phyloP scores from a whole-genome alignment of 2,113 vertebrate species.

The Callochromis pleurospilus region DNA sequence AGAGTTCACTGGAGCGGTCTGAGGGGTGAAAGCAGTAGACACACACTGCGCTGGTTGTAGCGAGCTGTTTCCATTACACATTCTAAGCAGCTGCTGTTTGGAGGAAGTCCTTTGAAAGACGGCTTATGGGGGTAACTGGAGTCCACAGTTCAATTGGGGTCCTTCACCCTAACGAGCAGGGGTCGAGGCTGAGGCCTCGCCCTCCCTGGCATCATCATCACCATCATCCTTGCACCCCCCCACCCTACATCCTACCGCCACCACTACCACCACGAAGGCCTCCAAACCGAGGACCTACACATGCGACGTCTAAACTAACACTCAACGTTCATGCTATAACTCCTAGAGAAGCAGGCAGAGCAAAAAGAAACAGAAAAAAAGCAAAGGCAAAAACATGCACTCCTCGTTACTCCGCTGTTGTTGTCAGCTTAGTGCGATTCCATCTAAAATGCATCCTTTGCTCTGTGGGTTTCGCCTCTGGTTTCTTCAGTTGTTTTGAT shows the following conservation, averaged over 20 bases:
- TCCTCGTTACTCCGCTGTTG: background rate
- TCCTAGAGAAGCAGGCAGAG: constrained; percentile 55
- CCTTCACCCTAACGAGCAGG: constrained; percentile 38
- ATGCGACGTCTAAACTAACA: constrained; percentile 64
- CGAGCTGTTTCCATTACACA: constrained; percentile 49
- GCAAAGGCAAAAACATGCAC: background rate
- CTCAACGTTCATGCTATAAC: constrained; percentile 60
- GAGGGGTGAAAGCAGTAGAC: constrained; percentile 24
- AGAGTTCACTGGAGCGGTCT: constrained; percentile 35
- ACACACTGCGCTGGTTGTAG: constrained; percentile 6
- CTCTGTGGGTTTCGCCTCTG: constrained; percentile 24
- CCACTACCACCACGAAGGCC: background rate
- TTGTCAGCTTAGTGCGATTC: constrained; percentile 19
- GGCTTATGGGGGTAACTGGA: constrained; percentile 27
- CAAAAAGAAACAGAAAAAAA: background rate
- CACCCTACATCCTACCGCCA: background rate
- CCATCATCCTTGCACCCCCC: background rate
- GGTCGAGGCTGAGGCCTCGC: background rate
- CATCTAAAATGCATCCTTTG: constrained; percentile 24
- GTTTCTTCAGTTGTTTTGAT: constrained; percentile 48
- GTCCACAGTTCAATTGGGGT: constrained; percentile 49
- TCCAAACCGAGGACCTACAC: constrained; percentile 27
- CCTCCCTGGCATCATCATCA: background rate
- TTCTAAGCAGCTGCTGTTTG: constrained; percentile 61
- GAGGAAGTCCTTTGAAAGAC: constrained; percentile 64